A percentile compares a stretch with the other conserved stretches of the same genome.
Evolutionary conservation across 1,140 invertebrate genomes (phyloP).

Genomic region (Macrocentrus cingulum): DNA sequence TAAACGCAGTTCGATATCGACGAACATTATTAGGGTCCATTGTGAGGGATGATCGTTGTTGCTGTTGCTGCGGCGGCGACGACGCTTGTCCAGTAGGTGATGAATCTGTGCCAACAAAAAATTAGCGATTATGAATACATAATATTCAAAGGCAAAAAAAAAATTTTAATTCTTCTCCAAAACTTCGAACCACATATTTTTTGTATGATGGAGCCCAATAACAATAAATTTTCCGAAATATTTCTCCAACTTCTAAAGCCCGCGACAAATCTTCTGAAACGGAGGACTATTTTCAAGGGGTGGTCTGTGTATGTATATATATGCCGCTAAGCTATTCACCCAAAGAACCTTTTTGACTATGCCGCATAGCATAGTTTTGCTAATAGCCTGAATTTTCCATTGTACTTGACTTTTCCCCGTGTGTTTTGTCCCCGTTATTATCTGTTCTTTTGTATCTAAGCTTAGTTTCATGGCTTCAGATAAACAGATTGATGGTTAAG

Average conservation of each 20-base stretch:
- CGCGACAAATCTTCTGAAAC: neutral
- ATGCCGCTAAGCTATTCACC: neutral
- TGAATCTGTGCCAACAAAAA: slow-evolving; percentile 15
- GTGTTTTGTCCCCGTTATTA: too few species aligned
- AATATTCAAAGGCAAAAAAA: too few species aligned
- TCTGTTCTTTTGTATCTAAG: too few species aligned
- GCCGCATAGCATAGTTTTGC: neutral
- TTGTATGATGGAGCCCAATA: too few species aligned
- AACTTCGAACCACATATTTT: neutral
- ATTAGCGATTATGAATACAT: neutral
- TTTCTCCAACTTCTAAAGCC: neutral
- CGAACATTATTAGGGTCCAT: slow-evolving; percentile 74
- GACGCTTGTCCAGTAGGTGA: neutral
- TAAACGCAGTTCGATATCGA: slow-evolving; percentile 96
- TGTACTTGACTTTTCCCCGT: too few species aligned
- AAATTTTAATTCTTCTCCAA: neutral
- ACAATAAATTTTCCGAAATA: too few species aligned
- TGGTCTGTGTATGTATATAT: too few species aligned
- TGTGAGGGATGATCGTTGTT: slow-evolving; percentile 39
- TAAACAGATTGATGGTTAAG: too few species aligned
- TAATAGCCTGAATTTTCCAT: too few species aligned
- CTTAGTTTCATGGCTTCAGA: too few species aligned
- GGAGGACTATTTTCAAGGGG: neutral
- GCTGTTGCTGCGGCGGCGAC: slow-evolving; percentile 24
- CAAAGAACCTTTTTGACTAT: neutral